phyloP scores from a whole-genome alignment of 2,113 vertebrate genomes.

The Chloroceryle aenea region DNA sequence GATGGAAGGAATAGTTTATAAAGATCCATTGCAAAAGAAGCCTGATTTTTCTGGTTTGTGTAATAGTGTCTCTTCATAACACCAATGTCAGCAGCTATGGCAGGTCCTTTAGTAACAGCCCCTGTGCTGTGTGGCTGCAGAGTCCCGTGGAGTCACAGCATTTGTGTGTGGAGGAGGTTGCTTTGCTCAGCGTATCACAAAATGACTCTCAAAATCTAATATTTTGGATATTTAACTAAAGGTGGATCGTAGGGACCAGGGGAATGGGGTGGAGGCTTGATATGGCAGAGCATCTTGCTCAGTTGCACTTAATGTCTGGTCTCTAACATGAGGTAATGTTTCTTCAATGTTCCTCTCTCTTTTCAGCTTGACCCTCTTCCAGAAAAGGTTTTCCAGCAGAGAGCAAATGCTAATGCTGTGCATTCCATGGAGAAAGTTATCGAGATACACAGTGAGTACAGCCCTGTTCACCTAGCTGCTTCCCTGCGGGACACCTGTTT shows the following conservation, averaged over 20 bases:
- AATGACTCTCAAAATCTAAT: background rate
- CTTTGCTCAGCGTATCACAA: background rate
- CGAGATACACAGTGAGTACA: conserved; percentile 89
- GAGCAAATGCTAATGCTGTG: conserved; percentile 89
- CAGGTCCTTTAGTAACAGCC: background rate
- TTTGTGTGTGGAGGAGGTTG: background rate
- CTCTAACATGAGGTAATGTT: background rate
- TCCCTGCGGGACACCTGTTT: background rate
- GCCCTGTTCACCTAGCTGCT: fast-evolving
- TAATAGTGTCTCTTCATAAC: background rate
- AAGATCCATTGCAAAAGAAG: background rate
- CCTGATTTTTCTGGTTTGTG: background rate
- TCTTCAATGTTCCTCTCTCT: background rate
- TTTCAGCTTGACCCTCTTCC: conserved; percentile 86
- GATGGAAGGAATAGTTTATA: background rate
- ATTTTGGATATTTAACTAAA: background rate
- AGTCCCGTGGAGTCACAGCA: background rate
- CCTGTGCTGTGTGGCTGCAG: background rate
- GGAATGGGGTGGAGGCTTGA: background rate
- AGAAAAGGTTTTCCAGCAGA: conserved; percentile 89
- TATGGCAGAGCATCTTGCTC: background rate
- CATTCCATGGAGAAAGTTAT: conserved; percentile 95
- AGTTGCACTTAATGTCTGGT: background rate
- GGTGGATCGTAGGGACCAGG: background rate
- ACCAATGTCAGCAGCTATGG: background rate